Evolutionary conservation across 2,797 vertebrate species (phyloP).

Genomic region (Pterois miles): DNA sequence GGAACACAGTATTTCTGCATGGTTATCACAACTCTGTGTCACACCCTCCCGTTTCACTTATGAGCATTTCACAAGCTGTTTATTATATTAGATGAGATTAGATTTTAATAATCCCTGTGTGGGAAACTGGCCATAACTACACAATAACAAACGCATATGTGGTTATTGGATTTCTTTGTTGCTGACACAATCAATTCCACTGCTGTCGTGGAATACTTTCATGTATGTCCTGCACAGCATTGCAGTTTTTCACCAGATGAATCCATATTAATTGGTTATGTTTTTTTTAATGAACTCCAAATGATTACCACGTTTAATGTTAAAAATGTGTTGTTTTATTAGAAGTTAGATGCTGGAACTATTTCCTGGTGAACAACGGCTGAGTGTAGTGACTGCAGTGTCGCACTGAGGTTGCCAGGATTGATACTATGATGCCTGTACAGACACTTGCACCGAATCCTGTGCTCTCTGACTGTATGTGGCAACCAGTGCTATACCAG

Average conservation of each 20-base stretch:
- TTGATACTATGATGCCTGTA: background rate
- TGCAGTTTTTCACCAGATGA: background rate
- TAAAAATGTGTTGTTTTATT: too few relatives aligned
- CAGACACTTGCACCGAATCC: background rate
- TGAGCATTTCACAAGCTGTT: background rate
- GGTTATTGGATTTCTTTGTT: slow-evolving; percentile 14
- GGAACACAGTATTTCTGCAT: slow-evolving; percentile 43
- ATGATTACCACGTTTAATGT: too few relatives aligned
- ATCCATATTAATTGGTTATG: background rate
- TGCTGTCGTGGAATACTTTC: slow-evolving; percentile 82
- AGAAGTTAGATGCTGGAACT: too few relatives aligned
- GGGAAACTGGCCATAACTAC: background rate
- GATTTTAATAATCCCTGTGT: background rate
- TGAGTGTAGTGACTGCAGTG: too few relatives aligned
- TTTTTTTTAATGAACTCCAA: background rate
- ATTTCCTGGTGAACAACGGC: background rate
- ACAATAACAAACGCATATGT: background rate
- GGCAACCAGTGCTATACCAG: background rate
- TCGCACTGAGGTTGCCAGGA: background rate
- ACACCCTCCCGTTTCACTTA: too few relatives aligned
- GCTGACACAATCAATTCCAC: background rate
- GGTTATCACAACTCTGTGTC: background rate
- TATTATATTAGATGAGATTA: background rate
- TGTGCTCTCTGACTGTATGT: too few relatives aligned
- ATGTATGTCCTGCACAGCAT: slow-evolving; percentile 24